Evolutionary conservation across 2,888 invertebrate species (phyloP).

Genomic region (Mythimna albipuncta): DNA sequence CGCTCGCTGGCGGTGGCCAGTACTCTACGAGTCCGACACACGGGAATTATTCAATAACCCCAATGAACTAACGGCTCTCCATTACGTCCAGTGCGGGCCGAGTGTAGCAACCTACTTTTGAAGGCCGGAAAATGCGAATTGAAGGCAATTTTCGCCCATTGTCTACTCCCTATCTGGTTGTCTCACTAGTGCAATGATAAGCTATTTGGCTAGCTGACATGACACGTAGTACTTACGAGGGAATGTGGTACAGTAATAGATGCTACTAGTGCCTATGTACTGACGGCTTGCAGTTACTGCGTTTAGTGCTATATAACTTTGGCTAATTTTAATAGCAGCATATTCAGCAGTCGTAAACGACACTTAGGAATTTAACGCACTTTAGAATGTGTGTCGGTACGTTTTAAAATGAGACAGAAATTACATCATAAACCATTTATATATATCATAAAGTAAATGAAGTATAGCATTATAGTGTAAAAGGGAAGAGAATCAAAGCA

Average conservation of each 20-base stretch:
- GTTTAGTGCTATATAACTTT: constrained; percentile 27
- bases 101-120: constrained; percentile 87
- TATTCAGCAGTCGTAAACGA: constrained; percentile 34
- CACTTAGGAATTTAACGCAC: constrained; percentile 54
- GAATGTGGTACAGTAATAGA: constrained; percentile 28
- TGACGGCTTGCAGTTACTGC: constrained; percentile 19
- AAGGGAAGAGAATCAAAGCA: constrained; percentile 19
- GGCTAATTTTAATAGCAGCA: constrained; percentile 49
- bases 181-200: constrained; percentile 62
- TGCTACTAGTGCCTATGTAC: constrained; percentile 9
- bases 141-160: constrained; percentile 86
- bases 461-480: constrained; percentile 2
- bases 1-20: constrained; percentile 68
- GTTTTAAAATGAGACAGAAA: constrained; percentile 27
- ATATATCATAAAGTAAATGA: constrained; percentile 14
- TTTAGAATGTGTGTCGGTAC: constrained; percentile 32
- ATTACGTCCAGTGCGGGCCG: constrained; percentile 83
- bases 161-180: constrained; percentile 77
- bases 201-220: constrained; percentile 47
- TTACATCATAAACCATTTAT: constrained; percentile 25
- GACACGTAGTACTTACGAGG: constrained; percentile 27
- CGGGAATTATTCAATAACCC: constrained; percentile 89
- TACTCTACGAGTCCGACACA: constrained; percentile 73
- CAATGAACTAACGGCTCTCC: constrained; percentile 89
- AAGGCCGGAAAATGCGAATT: constrained; percentile 90